These are phyloP conservation scores for Corapipo altera DNA, from an alignment of 2,113 vertebrate species.

Conservation along the genomic window DNA sequence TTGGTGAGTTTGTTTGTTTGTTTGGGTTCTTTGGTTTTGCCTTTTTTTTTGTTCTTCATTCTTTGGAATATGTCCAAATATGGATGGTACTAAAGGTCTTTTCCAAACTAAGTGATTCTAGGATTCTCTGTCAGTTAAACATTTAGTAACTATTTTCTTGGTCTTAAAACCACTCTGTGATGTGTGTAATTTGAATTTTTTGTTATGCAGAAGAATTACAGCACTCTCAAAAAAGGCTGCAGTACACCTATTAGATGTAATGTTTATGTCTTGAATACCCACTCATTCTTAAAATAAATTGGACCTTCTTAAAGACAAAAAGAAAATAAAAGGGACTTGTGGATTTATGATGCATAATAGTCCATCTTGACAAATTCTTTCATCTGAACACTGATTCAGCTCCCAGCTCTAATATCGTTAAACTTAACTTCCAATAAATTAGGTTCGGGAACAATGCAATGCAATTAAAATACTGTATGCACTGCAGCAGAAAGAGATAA, in stretches of 20 bases:
- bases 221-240: background rate
- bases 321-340: background rate
- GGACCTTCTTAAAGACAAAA: background rate
- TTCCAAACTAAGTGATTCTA: background rate
- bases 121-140: background rate
- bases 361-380: slow-evolving; percentile 12
- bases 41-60: background rate
- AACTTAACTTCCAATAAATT: slow-evolving; percentile 53
- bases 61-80: background rate
- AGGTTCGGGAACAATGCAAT: slow-evolving; percentile 10
- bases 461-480: slow-evolving; percentile 42
- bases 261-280: background rate
- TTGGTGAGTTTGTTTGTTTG: background rate
- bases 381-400: background rate
- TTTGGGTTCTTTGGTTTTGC: background rate
- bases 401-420: background rate
- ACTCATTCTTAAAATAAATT: slow-evolving; percentile 28
- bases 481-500: slow-evolving; percentile 19
- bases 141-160: background rate
- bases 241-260: background rate
- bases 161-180: background rate
- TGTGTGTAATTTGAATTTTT: background rate
- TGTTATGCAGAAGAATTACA: background rate
- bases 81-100: background rate
- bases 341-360: background rate